These are phyloP conservation scores for Potamarius usumacintae DNA, from an alignment of 2,113 vertebrate species.

Conservation along the genomic window DNA sequence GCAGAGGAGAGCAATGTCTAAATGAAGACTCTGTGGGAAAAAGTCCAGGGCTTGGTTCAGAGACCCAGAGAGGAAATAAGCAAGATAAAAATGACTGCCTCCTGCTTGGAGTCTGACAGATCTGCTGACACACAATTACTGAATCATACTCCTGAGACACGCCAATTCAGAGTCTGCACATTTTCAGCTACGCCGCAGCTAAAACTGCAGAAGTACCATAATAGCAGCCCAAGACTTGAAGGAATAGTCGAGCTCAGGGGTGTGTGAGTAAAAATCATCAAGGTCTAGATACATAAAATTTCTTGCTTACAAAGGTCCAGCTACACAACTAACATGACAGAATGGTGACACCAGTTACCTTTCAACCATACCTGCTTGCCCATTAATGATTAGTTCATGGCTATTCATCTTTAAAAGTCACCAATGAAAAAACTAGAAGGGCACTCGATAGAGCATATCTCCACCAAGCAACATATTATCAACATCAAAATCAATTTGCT, in stretches of 20 bases:
- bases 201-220: not conserved
- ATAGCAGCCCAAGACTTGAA: not conserved
- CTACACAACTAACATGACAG: not conserved
- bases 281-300: not conserved
- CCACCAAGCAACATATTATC: no score
- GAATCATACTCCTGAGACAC: slow-evolving; percentile 32
- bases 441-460: no score
- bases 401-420: not conserved
- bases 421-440: not conserved
- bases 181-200: not conserved
- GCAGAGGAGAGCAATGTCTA: not conserved
- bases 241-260: not conserved
- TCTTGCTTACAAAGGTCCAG: not conserved
- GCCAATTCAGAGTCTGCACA: slow-evolving; percentile 18
- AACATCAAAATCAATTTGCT: no score
- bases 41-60: slow-evolving; percentile 27
- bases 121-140: slow-evolving; percentile 44
- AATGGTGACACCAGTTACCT: not conserved
- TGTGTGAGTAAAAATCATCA: not conserved
- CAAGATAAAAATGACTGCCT: slow-evolving; percentile 32
- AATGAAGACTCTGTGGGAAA: not conserved
- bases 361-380: not conserved
- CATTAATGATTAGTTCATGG: not conserved
- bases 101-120: slow-evolving; percentile 37
- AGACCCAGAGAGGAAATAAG: slow-evolving; percentile 41